These are phyloP conservation scores for Daktulosphaira vitifoliae DNA, from an alignment of 1,140 invertebrate species.

Conservation along the genomic window DNA sequence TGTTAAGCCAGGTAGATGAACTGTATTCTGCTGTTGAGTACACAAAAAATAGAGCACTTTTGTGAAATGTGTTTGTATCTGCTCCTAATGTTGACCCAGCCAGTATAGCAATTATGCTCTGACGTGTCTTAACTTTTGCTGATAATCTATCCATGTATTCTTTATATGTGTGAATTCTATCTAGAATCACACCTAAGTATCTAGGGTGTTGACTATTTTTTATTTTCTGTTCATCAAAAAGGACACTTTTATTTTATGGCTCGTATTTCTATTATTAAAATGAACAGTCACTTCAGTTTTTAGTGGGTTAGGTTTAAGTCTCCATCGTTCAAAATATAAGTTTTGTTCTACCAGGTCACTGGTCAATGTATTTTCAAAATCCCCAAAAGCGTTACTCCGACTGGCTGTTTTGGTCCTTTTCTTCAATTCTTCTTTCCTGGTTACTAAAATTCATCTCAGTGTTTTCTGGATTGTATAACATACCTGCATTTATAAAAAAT, in stretches of 20 bases:
- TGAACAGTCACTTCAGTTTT: conserved; percentile 28
- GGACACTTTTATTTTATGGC: conserved; percentile 6
- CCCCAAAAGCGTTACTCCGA: background rate
- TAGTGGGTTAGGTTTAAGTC: conserved; percentile 9
- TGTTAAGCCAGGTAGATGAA: conserved; percentile 19
- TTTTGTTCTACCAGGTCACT: background rate
- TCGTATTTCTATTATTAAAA: conserved; percentile 3
- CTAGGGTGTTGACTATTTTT: background rate
- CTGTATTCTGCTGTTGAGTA: conserved; percentile 25
- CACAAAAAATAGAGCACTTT: background rate
- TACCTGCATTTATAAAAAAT: too few species aligned
- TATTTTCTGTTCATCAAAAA: background rate
- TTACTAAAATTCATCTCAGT: too few species aligned
- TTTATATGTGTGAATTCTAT: conserved; percentile 2
- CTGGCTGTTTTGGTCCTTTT: too few species aligned
- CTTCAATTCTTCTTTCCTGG: too few species aligned
- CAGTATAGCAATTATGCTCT: conserved; percentile 21
- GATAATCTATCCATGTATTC: conserved; percentile 7
- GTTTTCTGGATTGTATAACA: too few species aligned
- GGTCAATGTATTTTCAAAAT: background rate
- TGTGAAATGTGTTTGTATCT: conserved; percentile 34
- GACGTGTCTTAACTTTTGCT: conserved; percentile 16
- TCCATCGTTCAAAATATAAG: conserved; percentile 21
- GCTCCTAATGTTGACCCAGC: conserved; percentile 5
- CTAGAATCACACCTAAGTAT: background rate